These are phyloP conservation scores for Drosophila saltans DNA, from an alignment of 1,140 invertebrate species.

Conservation along the genomic window DNA sequence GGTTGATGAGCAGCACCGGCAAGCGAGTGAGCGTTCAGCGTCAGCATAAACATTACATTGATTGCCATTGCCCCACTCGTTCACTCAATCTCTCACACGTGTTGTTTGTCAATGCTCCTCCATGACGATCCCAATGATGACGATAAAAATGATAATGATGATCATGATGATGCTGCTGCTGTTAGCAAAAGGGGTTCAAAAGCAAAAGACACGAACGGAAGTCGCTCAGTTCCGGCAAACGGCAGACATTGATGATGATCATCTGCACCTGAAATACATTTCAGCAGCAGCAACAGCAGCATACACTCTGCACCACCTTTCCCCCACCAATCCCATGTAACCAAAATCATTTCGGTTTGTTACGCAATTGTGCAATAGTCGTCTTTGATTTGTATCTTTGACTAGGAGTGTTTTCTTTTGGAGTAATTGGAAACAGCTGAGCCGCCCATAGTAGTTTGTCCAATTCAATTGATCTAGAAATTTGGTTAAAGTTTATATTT, in stretches of 20 bases:
- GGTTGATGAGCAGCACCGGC: slow-evolving; percentile 25
- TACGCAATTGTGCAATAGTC: slow-evolving; percentile 64
- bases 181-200: not conserved
- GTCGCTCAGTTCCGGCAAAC: slow-evolving; percentile 70
- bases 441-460: slow-evolving; percentile 30
- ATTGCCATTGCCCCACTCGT: slow-evolving; percentile 65
- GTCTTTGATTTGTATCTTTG: slow-evolving; percentile 62
- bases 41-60: slow-evolving; percentile 77
- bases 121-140: slow-evolving; percentile 28
- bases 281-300: slow-evolving; percentile 29
- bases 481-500: too few species aligned
- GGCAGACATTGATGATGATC: slow-evolving; percentile 46
- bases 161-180: too few species aligned
- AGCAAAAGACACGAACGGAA: slow-evolving; percentile 52
- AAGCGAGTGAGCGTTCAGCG: slow-evolving; percentile 36
- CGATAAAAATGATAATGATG: slow-evolving; percentile 11
- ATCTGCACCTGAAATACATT: slow-evolving; percentile 53
- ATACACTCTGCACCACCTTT: not conserved
- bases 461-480: slow-evolving; percentile 31
- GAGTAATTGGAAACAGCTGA: slow-evolving; percentile 78
- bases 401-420: slow-evolving; percentile 27
- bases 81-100: slow-evolving; percentile 66
- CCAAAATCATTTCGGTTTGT: slow-evolving; percentile 19
- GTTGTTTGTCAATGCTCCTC: slow-evolving; percentile 72
- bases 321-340: not conserved